phyloP scores from a whole-genome alignment of 2,113 vertebrate species.

The Benitochromis conjunctus region DNA sequence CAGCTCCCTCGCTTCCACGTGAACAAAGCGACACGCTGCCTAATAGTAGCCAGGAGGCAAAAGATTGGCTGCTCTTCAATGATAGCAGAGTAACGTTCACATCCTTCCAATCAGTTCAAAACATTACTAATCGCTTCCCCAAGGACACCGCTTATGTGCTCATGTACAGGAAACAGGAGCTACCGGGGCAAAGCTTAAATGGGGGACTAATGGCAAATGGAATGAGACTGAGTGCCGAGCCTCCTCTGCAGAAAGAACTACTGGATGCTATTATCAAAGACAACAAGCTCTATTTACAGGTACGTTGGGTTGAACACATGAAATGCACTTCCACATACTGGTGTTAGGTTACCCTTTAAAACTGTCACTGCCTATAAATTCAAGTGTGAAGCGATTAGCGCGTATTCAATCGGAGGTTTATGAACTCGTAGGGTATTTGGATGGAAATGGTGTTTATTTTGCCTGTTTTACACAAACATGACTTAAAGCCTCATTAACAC shows the following conservation, averaged over 20 bases:
- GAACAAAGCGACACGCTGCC: conserved; percentile 62
- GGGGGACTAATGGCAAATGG: conserved; percentile 62
- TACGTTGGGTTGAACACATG: conserved; percentile 54
- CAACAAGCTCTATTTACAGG: conserved; percentile 97
- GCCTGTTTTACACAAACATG: neutral
- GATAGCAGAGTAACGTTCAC: conserved; percentile 97
- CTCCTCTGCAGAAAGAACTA: conserved; percentile 94
- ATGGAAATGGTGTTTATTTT: neutral
- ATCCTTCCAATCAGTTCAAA: conserved; percentile 94
- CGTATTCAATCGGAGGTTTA: neutral
- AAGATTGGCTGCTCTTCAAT: conserved; percentile 97
- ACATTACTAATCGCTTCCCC: conserved; percentile 94
- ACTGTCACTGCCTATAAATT: neutral
- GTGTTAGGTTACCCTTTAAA: neutral
- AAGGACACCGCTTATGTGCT: conserved; percentile 98
- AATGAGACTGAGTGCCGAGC: conserved; percentile 83
- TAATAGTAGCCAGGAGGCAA: conserved; percentile 66
- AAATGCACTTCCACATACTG: neutral
- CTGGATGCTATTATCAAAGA: conserved; percentile 98
- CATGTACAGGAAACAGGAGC: conserved; percentile 90
- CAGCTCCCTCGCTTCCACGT: conserved; percentile 46
- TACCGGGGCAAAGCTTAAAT: conserved; percentile 48
- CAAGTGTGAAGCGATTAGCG: neutral
- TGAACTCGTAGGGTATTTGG: neutral
- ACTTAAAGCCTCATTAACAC: neutral